These are phyloP conservation scores for Drosophila suzukii DNA, from an alignment of 1,140 invertebrate species.

Conservation along the genomic window DNA sequence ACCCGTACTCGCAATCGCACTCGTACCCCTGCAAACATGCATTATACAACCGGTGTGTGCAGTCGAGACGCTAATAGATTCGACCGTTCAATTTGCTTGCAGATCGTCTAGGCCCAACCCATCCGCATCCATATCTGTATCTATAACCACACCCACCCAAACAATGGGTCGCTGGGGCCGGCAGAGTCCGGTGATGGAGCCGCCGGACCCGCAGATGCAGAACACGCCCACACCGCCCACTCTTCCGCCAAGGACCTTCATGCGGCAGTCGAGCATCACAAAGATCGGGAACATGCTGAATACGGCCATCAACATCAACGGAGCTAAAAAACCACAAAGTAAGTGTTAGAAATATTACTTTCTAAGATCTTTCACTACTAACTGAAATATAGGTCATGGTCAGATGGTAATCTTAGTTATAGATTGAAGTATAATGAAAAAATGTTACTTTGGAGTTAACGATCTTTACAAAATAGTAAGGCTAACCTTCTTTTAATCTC, in stretches of 20 bases:
- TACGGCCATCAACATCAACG: slow-evolving; percentile 87
- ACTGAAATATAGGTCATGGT: background rate
- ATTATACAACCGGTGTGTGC: slow-evolving; percentile 69
- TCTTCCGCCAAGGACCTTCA: slow-evolving; percentile 85
- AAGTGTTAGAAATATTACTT: slow-evolving; percentile 36
- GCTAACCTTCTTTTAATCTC: no score
- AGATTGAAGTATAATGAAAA: no score
- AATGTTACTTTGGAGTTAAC: no score
- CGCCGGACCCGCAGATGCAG: slow-evolving; percentile 68
- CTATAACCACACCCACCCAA: background rate
- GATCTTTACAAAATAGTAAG: no score
- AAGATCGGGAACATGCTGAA: slow-evolving; percentile 89
- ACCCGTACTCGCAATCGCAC: background rate
- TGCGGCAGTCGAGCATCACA: slow-evolving; percentile 88
- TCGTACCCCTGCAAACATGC: slow-evolving; percentile 36
- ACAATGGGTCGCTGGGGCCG: slow-evolving; percentile 79
- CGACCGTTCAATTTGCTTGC: slow-evolving; percentile 67
- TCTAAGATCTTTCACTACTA: no score
- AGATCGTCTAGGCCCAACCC: slow-evolving; percentile 20
- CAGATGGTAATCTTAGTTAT: background rate
- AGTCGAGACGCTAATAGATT: slow-evolving; percentile 65
- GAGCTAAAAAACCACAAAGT: slow-evolving; percentile 81
- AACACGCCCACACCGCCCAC: slow-evolving; percentile 53
- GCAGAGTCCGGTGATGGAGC: slow-evolving; percentile 75
- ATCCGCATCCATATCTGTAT: background rate